phyloP scores from a whole-genome alignment of 1,140 invertebrate genomes.

The Drosophila aff. region DNA sequence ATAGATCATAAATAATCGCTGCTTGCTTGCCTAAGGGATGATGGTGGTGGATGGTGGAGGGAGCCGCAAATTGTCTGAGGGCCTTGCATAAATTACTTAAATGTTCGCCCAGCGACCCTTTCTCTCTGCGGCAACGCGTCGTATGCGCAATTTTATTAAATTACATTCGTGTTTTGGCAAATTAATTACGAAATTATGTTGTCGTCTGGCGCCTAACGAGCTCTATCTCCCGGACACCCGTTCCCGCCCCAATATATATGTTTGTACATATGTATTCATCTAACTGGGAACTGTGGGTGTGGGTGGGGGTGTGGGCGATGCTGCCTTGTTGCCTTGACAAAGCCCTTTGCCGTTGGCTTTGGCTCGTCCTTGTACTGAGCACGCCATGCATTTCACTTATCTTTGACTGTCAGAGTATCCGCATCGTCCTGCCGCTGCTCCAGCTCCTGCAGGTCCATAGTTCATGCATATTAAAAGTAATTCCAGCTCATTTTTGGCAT shows the following conservation, averaged over 20 bases:
- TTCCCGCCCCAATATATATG: constrained; percentile 8
- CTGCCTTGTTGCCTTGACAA: constrained; percentile 40
- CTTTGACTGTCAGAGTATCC: constrained; percentile 62
- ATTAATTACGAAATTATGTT: constrained; percentile 84
- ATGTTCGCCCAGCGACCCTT: constrained; percentile 47
- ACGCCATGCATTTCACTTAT: constrained; percentile 75
- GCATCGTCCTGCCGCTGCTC: constrained; percentile 20
- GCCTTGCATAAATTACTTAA: constrained; percentile 77
- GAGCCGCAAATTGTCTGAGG: constrained; percentile 62
- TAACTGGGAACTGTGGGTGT: constrained; percentile 4
- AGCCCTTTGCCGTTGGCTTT: constrained; percentile 18
- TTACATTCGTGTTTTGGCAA: constrained; percentile 84
- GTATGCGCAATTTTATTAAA: constrained; percentile 84
- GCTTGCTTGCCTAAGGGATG: constrained; percentile 35
- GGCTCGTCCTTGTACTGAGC: constrained; percentile 16
- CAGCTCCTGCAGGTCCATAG: constrained; percentile 16
- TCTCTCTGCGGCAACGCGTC: constrained; percentile 55
- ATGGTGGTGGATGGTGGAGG: constrained; percentile 4
- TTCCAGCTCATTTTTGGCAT: constrained; percentile 78
- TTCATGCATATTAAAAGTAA: constrained; percentile 77
- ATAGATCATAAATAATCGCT: constrained; percentile 80
- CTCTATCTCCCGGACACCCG: constrained; percentile 41
- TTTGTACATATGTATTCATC: constrained; percentile 38
- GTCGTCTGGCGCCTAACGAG: constrained; percentile 70
- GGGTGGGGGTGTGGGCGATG: neutral